A percentile compares a stretch with the other conserved stretches of the same genome.
Evolutionary conservation across 2,113 vertebrate genomes (phyloP).

Genomic region (Caloenas nicobarica): DNA sequence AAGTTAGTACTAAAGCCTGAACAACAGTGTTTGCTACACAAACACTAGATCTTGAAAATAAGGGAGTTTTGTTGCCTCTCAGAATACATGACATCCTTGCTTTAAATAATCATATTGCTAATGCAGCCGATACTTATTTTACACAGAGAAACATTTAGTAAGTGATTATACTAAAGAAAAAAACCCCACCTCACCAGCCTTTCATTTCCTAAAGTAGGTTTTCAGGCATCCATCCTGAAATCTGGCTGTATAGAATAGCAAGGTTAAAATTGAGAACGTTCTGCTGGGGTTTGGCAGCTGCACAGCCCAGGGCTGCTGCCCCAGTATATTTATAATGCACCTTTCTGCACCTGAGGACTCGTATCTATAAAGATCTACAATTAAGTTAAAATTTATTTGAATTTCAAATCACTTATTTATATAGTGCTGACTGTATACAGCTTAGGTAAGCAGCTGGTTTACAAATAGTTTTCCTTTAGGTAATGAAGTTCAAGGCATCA

Average conservation of each 20-base stretch:
- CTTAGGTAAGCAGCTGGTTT: not conserved
- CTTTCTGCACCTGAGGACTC: not conserved
- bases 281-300: not conserved
- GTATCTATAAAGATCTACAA: rapidly evolving
- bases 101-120: not conserved
- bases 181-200: not conserved
- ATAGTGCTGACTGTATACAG: not conserved
- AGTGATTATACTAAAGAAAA: not conserved
- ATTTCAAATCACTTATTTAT: not conserved
- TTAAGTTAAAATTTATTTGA: not conserved
- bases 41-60: not conserved
- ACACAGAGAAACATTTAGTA: not conserved
- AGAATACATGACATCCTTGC: not conserved
- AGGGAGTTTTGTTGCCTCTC: not conserved
- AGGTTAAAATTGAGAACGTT: not conserved
- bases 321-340: rapidly evolving
- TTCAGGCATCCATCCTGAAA: not conserved
- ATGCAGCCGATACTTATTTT: not conserved
- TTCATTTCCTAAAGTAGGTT: not conserved
- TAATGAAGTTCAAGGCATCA: rapidly evolving
- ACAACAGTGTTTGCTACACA: not conserved
- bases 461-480: not conserved
- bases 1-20: not conserved
- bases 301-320: not conserved
- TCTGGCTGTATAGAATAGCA: not conserved